A percentile compares a stretch with the other conserved stretches of the same genome.
Conservation (phyloP, 2,888 invertebrate species). For the Drosophila testacea region DNA sequence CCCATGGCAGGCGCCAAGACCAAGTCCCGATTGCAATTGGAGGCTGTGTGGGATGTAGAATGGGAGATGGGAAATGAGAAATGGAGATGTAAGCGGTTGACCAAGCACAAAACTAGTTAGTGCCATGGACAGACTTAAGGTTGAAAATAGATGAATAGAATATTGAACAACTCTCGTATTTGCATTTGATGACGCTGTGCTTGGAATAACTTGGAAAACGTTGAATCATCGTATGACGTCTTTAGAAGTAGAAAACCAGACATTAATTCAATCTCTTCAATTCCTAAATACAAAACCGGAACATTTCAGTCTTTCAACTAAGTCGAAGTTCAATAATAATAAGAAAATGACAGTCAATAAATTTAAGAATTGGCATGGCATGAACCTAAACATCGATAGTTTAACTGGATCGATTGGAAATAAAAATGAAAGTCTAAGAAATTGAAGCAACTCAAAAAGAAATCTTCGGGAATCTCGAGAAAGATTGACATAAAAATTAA, state of each 20-base stretch:
- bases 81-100: background rate
- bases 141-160: background rate
- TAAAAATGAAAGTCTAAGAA: background rate
- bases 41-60: too few species aligned
- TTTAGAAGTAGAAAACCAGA: background rate
- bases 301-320: background rate
- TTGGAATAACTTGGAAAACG: background rate
- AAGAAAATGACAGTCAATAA: background rate
- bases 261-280: background rate
- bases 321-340: background rate
- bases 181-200: background rate
- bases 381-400: conserved; percentile 11
- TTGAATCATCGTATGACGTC: conserved; percentile 5
- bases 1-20: conserved; percentile 15
- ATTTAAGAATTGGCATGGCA: conserved; percentile 1
- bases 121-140: background rate
- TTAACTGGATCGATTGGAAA: conserved; percentile 1
- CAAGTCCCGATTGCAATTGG: conserved; percentile 3
- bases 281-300: background rate
- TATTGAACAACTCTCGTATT: background rate
- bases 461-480: background rate
- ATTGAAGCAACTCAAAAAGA: background rate
- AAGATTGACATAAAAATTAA: too few species aligned
- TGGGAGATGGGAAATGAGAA: background rate
- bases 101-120: background rate